A percentile compares a stretch with the other conserved stretches of the same genome.
phyloP scores from a whole-genome alignment of 2,797 vertebrate genomes.

The Chloroceryle inda region DNA sequence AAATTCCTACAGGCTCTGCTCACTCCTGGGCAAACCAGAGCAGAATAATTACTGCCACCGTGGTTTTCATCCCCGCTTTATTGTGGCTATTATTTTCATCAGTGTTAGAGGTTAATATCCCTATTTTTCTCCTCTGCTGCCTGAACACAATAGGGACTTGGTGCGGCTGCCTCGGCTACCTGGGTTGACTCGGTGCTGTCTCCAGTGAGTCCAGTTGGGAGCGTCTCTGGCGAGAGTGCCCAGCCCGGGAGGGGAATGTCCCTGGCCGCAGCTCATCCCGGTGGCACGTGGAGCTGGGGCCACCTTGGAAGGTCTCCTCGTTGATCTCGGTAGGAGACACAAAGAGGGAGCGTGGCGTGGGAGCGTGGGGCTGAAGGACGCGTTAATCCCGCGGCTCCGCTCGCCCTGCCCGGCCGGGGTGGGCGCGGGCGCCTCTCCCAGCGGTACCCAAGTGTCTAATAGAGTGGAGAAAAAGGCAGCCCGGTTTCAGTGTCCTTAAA shows the following conservation, averaged over 20 bases:
- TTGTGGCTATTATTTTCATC: constrained; percentile 83
- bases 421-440: not conserved
- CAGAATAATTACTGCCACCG: constrained; percentile 73
- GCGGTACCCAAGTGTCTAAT: not conserved
- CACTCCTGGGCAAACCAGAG: constrained; percentile 55
- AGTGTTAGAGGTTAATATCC: constrained; percentile 82
- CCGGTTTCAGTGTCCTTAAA: not conserved
- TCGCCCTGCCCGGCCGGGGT: accelerated
- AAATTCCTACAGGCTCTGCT: constrained; percentile 14
- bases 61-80: constrained; percentile 76
- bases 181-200: no score
- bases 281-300: not conserved
- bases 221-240: not conserved
- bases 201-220: not conserved
- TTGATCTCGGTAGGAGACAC: accelerated
- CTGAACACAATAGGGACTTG: constrained; percentile 77
- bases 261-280: accelerated
- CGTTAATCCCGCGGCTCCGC: accelerated
- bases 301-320: accelerated
- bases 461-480: not conserved
- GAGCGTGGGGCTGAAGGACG: accelerated
- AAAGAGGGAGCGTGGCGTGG: accelerated
- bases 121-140: constrained; percentile 79
- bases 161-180: no score
- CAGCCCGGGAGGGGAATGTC: not conserved